Percentiles rank a stretch among this genome's conserved stretches.
Conservation (phyloP, 2,113 vertebrate species). For the Pithys albifrons region DNA sequence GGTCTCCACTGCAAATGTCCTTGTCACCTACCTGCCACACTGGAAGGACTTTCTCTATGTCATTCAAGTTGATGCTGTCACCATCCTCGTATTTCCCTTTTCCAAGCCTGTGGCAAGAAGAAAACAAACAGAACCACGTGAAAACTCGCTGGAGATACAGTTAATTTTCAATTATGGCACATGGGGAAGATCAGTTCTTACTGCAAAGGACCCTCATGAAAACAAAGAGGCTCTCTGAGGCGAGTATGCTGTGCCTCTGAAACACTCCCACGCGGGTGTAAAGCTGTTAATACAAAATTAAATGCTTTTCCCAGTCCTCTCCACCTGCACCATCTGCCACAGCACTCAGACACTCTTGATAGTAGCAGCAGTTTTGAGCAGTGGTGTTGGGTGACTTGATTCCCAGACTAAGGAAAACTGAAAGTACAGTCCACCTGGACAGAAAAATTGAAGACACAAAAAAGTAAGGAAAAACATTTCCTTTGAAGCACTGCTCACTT, state of each 20-base stretch:
- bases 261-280: not conserved
- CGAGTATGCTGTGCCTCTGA: not conserved
- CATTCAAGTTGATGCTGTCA: constrained; percentile 91
- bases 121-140: not conserved
- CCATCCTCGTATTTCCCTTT: constrained; percentile 90
- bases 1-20: accelerated
- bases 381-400: accelerated
- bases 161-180: not conserved
- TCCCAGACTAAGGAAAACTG: not conserved
- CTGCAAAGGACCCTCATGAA: not conserved
- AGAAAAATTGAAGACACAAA: not conserved
- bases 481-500: not conserved
- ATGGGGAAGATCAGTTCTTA: not conserved
- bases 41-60: constrained; percentile 94
- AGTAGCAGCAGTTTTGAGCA: not conserved
- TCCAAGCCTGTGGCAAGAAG: constrained; percentile 80
- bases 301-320: not conserved
- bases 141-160: not conserved
- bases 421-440: not conserved
- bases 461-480: not conserved
- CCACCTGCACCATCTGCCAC: not conserved
- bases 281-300: not conserved
- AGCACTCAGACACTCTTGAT: not conserved
- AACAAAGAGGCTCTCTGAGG: not conserved
- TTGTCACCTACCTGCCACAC: constrained; percentile 83